These are phyloP conservation scores for Ophiothrix spiculata DNA, from an alignment of 35 echinoderm and acorn worm genomes.

Conservation along the genomic window DNA sequence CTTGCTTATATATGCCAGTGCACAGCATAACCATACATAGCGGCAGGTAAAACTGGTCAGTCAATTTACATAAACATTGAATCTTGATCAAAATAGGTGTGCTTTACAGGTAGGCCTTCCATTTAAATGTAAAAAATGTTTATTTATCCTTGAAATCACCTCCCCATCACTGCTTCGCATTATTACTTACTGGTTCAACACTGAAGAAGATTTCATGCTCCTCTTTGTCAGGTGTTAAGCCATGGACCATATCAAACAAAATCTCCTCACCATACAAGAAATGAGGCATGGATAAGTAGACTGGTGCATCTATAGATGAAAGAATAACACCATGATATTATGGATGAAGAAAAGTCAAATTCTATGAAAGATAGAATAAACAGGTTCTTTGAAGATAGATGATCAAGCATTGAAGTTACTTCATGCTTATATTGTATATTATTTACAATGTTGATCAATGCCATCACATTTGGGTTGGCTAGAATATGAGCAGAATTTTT, in stretches of 20 bases:
- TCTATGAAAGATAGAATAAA: not conserved
- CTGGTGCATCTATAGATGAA: constrained; percentile 71
- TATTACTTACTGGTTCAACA: constrained; percentile 63
- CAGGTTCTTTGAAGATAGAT: not conserved
- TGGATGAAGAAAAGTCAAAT: not conserved
- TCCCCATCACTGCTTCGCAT: too few relatives aligned
- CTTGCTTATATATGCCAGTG: too few relatives aligned
- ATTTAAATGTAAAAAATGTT: too few relatives aligned
- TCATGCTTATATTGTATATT: not conserved
- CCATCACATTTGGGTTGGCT: not conserved
- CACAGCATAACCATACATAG: too few relatives aligned
- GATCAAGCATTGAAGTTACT: not conserved
- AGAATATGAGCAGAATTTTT: not conserved
- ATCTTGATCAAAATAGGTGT: too few relatives aligned
- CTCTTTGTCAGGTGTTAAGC: constrained; percentile 57
- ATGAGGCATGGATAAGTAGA: constrained; percentile 73
- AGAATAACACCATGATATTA: not conserved
- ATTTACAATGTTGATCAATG: not conserved
- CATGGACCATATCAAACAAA: constrained; percentile 55
- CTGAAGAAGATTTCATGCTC: constrained; percentile 71
- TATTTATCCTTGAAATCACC: too few relatives aligned
- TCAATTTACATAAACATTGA: too few relatives aligned
- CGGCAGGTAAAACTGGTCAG: too few relatives aligned
- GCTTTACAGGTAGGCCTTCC: too few relatives aligned
- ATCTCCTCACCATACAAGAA: constrained; percentile 67